Evolutionary conservation across 2,888 invertebrate species (phyloP).

Genomic region (Apodemia duryi): DNA sequence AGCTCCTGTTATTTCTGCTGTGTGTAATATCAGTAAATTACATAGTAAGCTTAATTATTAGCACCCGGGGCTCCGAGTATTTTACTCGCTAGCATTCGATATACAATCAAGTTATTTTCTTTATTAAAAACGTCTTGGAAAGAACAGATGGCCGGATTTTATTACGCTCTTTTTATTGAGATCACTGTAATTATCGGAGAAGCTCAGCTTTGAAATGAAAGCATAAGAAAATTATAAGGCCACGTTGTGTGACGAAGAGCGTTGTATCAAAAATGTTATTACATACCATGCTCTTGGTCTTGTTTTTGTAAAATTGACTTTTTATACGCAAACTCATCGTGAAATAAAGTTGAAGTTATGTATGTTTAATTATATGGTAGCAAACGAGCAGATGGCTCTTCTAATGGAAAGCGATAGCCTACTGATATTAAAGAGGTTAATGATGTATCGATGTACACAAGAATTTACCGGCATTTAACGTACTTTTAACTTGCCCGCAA

Average conservation of each 20-base stretch:
- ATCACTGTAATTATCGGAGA: slow-evolving; percentile 11
- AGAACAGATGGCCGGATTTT: slow-evolving; percentile 9
- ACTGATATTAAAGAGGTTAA: too few relatives aligned
- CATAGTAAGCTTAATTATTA: slow-evolving; percentile 53
- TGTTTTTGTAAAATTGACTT: not conserved
- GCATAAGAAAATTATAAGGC: slow-evolving; percentile 7
- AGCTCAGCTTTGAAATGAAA: slow-evolving; percentile 3
- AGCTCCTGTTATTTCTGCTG: slow-evolving; percentile 64
- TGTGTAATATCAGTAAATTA: slow-evolving; percentile 68
- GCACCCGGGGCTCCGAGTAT: slow-evolving; percentile 37
- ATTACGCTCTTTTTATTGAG: slow-evolving; percentile 9
- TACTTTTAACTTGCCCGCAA: too few relatives aligned
- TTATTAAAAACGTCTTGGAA: slow-evolving; percentile 16
- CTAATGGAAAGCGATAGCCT: too few relatives aligned
- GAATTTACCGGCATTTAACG: too few relatives aligned
- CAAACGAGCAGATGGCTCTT: too few relatives aligned
- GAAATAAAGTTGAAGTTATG: too few relatives aligned
- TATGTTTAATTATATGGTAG: too few relatives aligned
- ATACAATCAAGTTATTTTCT: slow-evolving; percentile 27
- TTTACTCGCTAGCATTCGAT: slow-evolving; percentile 29
- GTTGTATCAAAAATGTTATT: not conserved
- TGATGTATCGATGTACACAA: too few relatives aligned
- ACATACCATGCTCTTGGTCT: not conserved
- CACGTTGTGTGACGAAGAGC: not conserved
- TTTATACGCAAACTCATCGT: not conserved